A percentile compares a stretch with the other conserved stretches of the same genome.
These are phyloP conservation scores for Typhlichthys subterraneus DNA, from an alignment of 2,797 vertebrate genomes.

Conservation along the genomic window DNA sequence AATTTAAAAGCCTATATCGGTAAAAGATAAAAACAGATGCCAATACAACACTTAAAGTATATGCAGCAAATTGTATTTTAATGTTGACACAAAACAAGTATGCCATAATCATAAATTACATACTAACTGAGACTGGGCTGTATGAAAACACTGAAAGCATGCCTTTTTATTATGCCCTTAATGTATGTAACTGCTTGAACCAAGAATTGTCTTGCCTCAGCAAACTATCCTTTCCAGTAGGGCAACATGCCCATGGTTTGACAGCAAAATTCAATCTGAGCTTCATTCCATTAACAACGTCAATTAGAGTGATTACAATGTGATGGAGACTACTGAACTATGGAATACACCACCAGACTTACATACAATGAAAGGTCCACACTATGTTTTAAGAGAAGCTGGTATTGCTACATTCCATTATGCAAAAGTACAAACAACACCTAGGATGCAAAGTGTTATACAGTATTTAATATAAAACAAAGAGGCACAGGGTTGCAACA, in stretches of 20 bases:
- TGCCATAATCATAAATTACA: too few species aligned
- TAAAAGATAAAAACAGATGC: too few species aligned
- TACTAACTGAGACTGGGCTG: too few species aligned
- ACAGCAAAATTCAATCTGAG: slow-evolving; percentile 17
- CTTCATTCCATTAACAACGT: slow-evolving; percentile 28
- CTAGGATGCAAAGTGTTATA: too few species aligned
- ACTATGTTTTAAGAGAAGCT: background rate
- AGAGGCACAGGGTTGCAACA: too few species aligned
- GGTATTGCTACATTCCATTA: background rate
- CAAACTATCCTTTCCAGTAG: background rate
- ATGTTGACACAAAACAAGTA: too few species aligned
- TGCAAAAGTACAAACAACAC: too few species aligned
- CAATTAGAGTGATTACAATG: slow-evolving; percentile 32
- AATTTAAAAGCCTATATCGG: too few species aligned
- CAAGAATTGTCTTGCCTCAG: background rate
- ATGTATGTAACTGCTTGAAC: background rate
- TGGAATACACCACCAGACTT: slow-evolving; percentile 1
- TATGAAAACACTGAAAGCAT: background rate
- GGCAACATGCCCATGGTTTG: background rate
- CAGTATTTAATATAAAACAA: too few species aligned
- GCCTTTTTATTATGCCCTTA: background rate
- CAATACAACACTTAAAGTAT: too few species aligned
- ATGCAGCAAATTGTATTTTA: too few species aligned
- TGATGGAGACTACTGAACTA: slow-evolving; percentile 19
- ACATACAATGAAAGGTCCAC: background rate